Evolutionary conservation across 2,888 invertebrate genomes (phyloP).

Genomic region (Quadroppia sp.): DNA sequence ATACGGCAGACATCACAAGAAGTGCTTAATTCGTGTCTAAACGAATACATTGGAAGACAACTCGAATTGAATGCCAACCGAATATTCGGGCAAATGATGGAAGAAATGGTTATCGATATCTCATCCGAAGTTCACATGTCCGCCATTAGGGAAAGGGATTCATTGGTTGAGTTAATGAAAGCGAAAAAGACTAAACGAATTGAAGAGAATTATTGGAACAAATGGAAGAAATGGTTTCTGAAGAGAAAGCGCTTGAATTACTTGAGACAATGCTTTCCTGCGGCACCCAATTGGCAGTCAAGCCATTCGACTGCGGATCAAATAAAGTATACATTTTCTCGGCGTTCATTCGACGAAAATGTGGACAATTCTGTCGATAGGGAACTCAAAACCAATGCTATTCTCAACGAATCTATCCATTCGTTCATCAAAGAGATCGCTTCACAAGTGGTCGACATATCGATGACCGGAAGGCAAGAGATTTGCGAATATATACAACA

Average conservation of each 20-base stretch:
- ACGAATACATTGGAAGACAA: constrained; percentile 8
- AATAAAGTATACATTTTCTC: neutral
- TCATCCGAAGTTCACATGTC: neutral
- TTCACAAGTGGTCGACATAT: neutral
- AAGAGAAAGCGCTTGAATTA: neutral
- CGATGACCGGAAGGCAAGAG: neutral
- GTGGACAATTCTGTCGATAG: neutral
- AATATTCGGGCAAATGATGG: neutral
- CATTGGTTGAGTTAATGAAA: neutral
- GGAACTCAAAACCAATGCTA: neutral
- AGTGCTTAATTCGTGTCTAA: neutral
- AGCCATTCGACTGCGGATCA: neutral
- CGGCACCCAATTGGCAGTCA: constrained; percentile 27
- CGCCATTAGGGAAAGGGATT: neutral
- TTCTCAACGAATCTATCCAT: neutral
- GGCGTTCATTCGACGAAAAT: neutral
- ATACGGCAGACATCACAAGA: neutral
- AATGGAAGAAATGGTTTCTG: constrained; percentile 22
- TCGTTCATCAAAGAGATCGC: neutral
- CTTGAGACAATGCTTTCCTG: constrained; percentile 24
- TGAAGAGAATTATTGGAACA: constrained; percentile 16
- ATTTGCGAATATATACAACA: neutral
- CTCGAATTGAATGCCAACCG: neutral
- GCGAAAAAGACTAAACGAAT: neutral
- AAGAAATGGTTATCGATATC: neutral